Conservation (phyloP, 2,797 vertebrate genomes). For the Urosaurus nigricauda region DNA sequence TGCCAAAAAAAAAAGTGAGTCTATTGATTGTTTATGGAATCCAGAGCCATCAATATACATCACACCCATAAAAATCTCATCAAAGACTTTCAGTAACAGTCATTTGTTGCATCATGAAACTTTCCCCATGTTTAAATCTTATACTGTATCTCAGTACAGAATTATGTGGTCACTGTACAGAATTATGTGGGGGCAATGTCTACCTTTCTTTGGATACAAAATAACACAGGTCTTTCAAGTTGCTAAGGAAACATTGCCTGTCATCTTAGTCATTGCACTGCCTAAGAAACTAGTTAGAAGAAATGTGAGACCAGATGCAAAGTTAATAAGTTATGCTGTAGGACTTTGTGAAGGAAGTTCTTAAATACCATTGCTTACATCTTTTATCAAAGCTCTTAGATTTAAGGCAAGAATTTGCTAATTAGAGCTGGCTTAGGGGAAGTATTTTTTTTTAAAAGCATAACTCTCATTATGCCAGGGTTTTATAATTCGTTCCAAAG, state of each 20-base stretch:
- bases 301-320: not conserved
- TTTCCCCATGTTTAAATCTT: not conserved
- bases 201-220: not conserved
- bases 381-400: constrained; percentile 25
- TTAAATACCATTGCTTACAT: constrained; percentile 26
- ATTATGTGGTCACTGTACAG: not conserved
- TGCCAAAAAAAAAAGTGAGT: not conserved
- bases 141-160: not conserved
- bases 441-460: not conserved
- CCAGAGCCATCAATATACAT: not conserved
- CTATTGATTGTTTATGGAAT: not conserved
- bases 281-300: not conserved
- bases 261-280: not conserved
- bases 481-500: constrained; percentile 13
- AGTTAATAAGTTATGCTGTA: not conserved
- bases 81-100: constrained; percentile 2
- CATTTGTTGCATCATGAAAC: not conserved
- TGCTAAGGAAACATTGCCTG: not conserved
- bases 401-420: constrained; percentile 25
- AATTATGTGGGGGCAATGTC: not conserved
- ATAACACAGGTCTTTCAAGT: not conserved
- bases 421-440: constrained; percentile 20
- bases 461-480: not conserved
- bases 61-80: not conserved
- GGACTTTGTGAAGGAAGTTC: not conserved